phyloP scores from a whole-genome alignment of 2,797 vertebrate species.

The Ptychadena robeensis region DNA sequence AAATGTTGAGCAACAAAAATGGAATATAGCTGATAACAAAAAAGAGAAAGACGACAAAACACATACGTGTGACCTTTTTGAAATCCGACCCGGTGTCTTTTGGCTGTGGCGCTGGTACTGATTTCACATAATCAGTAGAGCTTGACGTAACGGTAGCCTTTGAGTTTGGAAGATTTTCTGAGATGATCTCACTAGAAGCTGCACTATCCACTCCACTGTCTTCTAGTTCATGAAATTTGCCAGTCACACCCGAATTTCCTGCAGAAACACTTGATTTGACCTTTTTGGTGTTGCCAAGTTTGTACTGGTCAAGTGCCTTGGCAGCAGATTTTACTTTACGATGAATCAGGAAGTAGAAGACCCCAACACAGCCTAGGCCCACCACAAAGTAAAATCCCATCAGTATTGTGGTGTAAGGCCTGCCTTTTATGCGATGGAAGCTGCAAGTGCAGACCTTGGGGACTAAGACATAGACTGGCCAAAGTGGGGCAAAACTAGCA shows the following conservation, averaged over 20 bases:
- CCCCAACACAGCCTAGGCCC: slow-evolving; percentile 81
- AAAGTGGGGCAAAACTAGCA: slow-evolving; percentile 83
- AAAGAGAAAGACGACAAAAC: slow-evolving; percentile 86
- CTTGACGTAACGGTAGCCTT: slow-evolving; percentile 59
- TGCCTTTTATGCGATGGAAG: slow-evolving; percentile 81
- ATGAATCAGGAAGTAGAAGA: slow-evolving; percentile 87
- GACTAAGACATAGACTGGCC: slow-evolving; percentile 80
- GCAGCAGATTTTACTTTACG: slow-evolving; percentile 77
- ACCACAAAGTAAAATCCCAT: slow-evolving; percentile 84
- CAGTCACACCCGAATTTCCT: neutral
- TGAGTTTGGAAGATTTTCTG: slow-evolving; percentile 32
- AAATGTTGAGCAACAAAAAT: slow-evolving; percentile 84
- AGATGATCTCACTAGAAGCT: slow-evolving; percentile 61
- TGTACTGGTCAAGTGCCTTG: slow-evolving; percentile 77
- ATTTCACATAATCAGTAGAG: slow-evolving; percentile 56
- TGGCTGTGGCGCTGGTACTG: slow-evolving; percentile 53
- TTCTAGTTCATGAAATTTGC: slow-evolving; percentile 63
- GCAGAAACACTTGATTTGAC: slow-evolving; percentile 51
- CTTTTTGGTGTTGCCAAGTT: slow-evolving; percentile 69
- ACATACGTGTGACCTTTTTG: slow-evolving; percentile 85
- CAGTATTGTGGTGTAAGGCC: slow-evolving; percentile 85
- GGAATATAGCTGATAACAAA: slow-evolving; percentile 84
- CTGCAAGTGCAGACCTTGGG: slow-evolving; percentile 90
- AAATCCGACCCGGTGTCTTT: slow-evolving; percentile 79
- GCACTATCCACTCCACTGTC: slow-evolving; percentile 73